Base-by-base conservation (phyloP, 2,888 invertebrate species). In the Cheilosia pagana region DNA sequence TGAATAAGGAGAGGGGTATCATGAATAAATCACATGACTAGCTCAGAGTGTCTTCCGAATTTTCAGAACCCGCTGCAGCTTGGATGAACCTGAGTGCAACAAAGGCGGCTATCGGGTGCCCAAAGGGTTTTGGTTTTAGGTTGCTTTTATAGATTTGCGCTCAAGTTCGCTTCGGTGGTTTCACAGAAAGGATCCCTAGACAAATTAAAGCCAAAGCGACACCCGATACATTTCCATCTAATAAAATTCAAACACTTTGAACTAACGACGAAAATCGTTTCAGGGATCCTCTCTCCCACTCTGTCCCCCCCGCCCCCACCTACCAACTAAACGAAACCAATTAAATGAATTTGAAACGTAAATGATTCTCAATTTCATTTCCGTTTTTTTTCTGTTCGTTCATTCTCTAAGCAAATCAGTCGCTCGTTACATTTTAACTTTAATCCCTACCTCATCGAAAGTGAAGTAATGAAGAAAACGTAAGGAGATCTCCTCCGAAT, bases 341-440 rank as follows among this genome's bases (percentile, higher is more conserved):
- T 81, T 71, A 81, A 76, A 81, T 81, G 52, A 68, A 81, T 81
- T 76, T 71, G 45, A 74, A 60, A 60, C 74, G 67, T 67, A 76
- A 81, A 77, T 71, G 60, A 53, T 76, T 82, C 63, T 65, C 50
- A 65, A 74, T 65, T 53, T 21, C 23, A 5, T 19, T 16, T 16
- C 35, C 41, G 10, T 52, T 52, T 28, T 59, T 8, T 39, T 31
- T 55, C 55, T 35, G 35, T 50, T 19, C 31, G n/a, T 65, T 53
- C 59, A 41, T 48, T 57, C 39, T 12, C 53, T 60, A 60, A 76
- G 65, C 53, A 81, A 81, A 70, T 76, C 65, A 71, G 59, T 8
- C 28, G 65, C 31, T 50, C 39, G 23, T 52, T 52, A 63, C 63
- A 71, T 70, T 57, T 70, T 45, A 81, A 59, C 52, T 76, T 45